A percentile compares a stretch with the other conserved stretches of the same genome.
phyloP scores from a whole-genome alignment of 2,888 invertebrate genomes.

The Leptodirus hochenwartii region DNA sequence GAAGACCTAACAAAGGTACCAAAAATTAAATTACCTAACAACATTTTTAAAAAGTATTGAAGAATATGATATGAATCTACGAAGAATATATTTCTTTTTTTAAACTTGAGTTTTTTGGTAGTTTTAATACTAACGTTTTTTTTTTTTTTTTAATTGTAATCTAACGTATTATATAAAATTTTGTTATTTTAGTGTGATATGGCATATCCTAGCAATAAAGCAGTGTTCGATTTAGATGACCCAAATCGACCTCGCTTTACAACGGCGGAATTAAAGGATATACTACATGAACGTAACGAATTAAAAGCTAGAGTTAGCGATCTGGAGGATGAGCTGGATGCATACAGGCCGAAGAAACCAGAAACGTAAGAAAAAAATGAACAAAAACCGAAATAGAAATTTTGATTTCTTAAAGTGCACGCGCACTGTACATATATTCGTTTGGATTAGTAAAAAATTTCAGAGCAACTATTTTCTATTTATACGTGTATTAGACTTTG shows the following conservation, averaged over 20 bases:
- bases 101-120: background rate
- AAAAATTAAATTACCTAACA: slow-evolving; percentile 1
- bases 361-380: no score
- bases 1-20: slow-evolving; percentile 47
- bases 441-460: no score
- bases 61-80: no score
- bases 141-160: slow-evolving; percentile 6
- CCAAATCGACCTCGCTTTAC: slow-evolving; percentile 68
- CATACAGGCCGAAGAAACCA: slow-evolving; percentile 43
- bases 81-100: no score
- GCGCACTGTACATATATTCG: no score
- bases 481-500: no score
- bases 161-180: slow-evolving; percentile 7
- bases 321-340: slow-evolving; percentile 80
- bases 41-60: background rate
- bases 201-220: slow-evolving; percentile 35
- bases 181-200: slow-evolving; percentile 26
- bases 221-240: slow-evolving; percentile 43
- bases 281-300: slow-evolving; percentile 82
- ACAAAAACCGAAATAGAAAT: slow-evolving; percentile 5
- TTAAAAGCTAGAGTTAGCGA: slow-evolving; percentile 81
- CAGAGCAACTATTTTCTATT: no score
- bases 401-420: no score
- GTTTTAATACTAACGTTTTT: background rate
- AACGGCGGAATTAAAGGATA: slow-evolving; percentile 66